These are phyloP conservation scores for Takifugu ocellatus DNA, from an alignment of 2,797 vertebrate genomes.

Conservation along the genomic window DNA sequence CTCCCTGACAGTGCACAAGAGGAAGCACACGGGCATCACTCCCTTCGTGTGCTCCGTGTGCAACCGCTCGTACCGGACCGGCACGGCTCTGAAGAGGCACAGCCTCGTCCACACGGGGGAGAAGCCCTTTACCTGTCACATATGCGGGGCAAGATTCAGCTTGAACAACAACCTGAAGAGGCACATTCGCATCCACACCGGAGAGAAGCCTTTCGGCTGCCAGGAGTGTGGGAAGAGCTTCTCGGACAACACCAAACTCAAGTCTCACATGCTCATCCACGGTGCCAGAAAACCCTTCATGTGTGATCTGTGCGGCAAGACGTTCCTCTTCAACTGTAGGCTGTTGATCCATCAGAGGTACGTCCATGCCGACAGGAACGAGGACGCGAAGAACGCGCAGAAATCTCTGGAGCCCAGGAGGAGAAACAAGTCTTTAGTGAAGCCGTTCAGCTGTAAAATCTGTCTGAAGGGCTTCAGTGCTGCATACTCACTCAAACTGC, in stretches of 20 bases:
- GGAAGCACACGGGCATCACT: conserved; percentile 63
- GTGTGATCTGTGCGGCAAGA: conserved; percentile 70
- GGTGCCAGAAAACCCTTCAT: conserved; percentile 71
- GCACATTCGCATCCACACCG: conserved; percentile 69
- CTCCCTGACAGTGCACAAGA: conserved; percentile 66
- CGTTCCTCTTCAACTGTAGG: conserved; percentile 73
- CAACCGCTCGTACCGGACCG: conserved; percentile 57
- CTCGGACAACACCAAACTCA: conserved; percentile 73
- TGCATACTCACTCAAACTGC: conserved; percentile 59
- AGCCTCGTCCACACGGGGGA: conserved; percentile 65
- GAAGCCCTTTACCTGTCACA: conserved; percentile 69
- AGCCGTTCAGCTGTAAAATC: conserved; percentile 66
- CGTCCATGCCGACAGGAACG: conserved; percentile 54
- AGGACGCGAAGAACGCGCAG: conserved; percentile 11
- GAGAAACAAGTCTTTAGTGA: conserved; percentile 44
- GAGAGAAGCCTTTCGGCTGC: conserved; percentile 76
- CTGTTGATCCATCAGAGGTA: conserved; percentile 70
- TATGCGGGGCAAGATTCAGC: conserved; percentile 67
- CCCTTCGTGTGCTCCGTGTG: conserved; percentile 60
- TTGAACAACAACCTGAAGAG: conserved; percentile 70
- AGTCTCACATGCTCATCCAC: conserved; percentile 74
- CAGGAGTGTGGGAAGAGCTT: conserved; percentile 77
- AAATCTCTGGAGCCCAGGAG: conserved; percentile 9
- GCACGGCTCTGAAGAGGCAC: conserved; percentile 65
- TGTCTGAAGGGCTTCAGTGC: conserved; percentile 68